Base-by-base conservation (phyloP, 2,888 invertebrate genomes). In the Andrena hattorfiana region DNA sequence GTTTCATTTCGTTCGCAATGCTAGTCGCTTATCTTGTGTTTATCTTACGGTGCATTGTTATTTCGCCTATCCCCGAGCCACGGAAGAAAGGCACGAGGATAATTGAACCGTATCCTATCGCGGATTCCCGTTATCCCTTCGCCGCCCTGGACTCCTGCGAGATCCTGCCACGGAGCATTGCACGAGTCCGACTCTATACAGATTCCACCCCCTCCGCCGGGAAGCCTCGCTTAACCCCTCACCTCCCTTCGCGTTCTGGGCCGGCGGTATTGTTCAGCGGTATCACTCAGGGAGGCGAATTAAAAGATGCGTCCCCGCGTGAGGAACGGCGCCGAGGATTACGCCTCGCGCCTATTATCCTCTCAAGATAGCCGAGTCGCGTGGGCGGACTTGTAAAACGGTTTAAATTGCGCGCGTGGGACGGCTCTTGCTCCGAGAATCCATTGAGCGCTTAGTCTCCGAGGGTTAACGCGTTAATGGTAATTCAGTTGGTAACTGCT, bases 41-140 rank as follows among this genome's bases (percentile, higher is more conserved):
- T 92, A 92, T 92, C 91, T 92, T 90, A 89, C 89, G 85, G 88
- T 75, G 89, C 91, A 90, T 91, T 92, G 92, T 92, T 91, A 89
- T 92, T 92, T 92, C 88, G 84, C 87, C 78, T 77, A 77, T 72
- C 51, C 56, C 51, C 56, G 54, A 60, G 62, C 72, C 54, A 66
- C 72, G 78, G 81, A 87, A 87, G 87, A 88, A 89, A 89, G 88
- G 87, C 86, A 88, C 87, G 85, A 85, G 91, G 90, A 92, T 92
- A 92, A 92, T 91, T 92, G 92, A 89, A 90, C 89, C 88, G 88
- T 89, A 89, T 89, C 89, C 87, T 83, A 85, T 88, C 87, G 86
- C 83, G 88, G 81, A 85, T 88, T 85, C 84, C 85, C 83, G 85
- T 88, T 88, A 88, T 83, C 63, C 80, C 83, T 77, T 69, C 70